Conservation (phyloP, 2,888 invertebrate species). For the Orchesella flavescens region DNA sequence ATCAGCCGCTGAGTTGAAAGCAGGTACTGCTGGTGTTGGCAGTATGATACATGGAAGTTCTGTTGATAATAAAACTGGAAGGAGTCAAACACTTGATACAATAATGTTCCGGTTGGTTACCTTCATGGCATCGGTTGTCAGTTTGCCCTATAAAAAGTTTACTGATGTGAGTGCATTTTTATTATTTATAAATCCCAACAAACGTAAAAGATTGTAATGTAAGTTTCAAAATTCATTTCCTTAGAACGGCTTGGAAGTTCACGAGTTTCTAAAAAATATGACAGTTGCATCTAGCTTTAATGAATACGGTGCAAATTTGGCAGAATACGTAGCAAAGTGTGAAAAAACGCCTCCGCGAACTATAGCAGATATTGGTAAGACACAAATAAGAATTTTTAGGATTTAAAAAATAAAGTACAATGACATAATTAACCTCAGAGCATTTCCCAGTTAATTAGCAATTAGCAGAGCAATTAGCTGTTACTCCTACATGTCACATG, state of each 20-base stretch:
- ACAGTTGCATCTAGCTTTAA: constrained; percentile 53
- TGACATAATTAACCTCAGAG: too few species aligned
- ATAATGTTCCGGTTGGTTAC: constrained; percentile 70
- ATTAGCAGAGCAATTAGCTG: too few species aligned
- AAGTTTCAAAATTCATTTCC: too few species aligned
- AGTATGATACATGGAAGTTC: neutral
- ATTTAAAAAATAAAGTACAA: too few species aligned
- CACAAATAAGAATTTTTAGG: too few species aligned
- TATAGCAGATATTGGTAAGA: constrained; percentile 69
- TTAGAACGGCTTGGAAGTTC: constrained; percentile 57
- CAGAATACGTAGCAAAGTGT: constrained; percentile 66
- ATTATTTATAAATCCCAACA: too few species aligned
- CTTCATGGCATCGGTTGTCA: constrained; percentile 67
- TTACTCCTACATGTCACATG: too few species aligned
- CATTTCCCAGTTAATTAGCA: too few species aligned
- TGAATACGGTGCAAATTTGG: constrained; percentile 63
- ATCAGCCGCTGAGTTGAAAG: constrained; percentile 62
- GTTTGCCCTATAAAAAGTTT: constrained; percentile 66
- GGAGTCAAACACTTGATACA: constrained; percentile 69
- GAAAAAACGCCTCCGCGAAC: constrained; percentile 64
- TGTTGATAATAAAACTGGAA: constrained; percentile 57
- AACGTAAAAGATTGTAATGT: too few species aligned
- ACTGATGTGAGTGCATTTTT: constrained; percentile 51
- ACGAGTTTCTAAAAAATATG: constrained; percentile 66
- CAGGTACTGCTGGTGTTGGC: constrained; percentile 25